These are phyloP conservation scores for Serripes groenlandicus DNA, from an alignment of 2,888 invertebrate species.

Conservation along the genomic window DNA sequence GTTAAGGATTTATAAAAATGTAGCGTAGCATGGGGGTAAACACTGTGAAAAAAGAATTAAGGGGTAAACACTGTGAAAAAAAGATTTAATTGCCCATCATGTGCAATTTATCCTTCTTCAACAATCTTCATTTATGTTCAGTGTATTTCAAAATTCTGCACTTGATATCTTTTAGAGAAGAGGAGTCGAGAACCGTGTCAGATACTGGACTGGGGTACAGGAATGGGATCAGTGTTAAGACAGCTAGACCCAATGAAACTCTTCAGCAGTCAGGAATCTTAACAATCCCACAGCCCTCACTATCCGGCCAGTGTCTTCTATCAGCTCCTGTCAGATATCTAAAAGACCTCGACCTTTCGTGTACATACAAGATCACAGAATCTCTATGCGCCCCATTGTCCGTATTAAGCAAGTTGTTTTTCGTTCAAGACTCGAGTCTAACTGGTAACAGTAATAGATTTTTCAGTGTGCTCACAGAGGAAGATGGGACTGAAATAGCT, in stretches of 20 bases:
- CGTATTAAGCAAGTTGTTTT: constrained; percentile 78
- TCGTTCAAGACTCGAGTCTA: constrained; percentile 70
- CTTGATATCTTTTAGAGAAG: constrained; percentile 72
- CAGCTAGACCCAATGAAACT: constrained; percentile 32
- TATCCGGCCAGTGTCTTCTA: constrained; percentile 76
- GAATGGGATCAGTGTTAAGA: constrained; percentile 71
- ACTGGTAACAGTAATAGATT: constrained; percentile 68
- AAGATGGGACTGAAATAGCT: constrained; percentile 41
- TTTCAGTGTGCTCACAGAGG: constrained; percentile 53
- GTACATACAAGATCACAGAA: constrained; percentile 70
- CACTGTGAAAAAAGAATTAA: background rate
- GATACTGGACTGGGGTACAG: constrained; percentile 63
- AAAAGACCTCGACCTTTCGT: constrained; percentile 70
- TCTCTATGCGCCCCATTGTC: constrained; percentile 70
- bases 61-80: background rate
- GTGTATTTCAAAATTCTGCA: too few relatives aligned
- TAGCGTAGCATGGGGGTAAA: too few relatives aligned
- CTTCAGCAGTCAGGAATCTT: constrained; percentile 66
- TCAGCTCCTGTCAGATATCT: constrained; percentile 81
- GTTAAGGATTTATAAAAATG: too few relatives aligned
- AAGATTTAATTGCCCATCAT: too few relatives aligned
- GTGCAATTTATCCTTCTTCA: too few relatives aligned
- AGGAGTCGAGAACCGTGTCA: constrained; percentile 56
- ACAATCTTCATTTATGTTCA: too few relatives aligned
- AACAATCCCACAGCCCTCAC: constrained; percentile 76